Conservation (phyloP, 1,140 invertebrate species). For the Campoletis sonorensis region DNA sequence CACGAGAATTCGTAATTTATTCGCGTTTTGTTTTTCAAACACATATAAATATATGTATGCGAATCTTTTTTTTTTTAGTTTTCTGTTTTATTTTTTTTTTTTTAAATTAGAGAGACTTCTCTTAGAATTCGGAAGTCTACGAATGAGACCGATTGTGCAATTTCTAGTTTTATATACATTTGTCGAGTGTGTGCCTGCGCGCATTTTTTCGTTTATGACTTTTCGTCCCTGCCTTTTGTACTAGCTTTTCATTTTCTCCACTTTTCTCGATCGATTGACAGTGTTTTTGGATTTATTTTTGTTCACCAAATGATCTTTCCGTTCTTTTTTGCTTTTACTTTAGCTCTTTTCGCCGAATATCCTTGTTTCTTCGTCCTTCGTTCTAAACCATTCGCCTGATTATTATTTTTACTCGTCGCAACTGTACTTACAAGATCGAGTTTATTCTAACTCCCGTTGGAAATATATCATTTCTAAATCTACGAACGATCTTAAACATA, state of each 20-base stretch:
- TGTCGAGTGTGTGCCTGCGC: not conserved
- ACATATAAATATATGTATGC: not conserved
- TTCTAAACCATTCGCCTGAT: not conserved
- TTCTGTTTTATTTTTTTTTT: not conserved
- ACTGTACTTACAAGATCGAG: conserved; percentile 37
- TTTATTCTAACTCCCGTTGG: conserved; percentile 15
- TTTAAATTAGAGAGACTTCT: conserved; percentile 38
- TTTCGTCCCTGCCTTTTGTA: no score
- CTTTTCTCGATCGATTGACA: conserved; percentile 4
- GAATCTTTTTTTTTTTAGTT: conserved; percentile 13
- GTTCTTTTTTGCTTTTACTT: conserved; percentile 10
- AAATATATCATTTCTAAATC: not conserved
- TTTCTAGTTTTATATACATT: conserved; percentile 47
- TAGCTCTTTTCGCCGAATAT: conserved; percentile 11
- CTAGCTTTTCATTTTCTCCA: no score
- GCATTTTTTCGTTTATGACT: no score
- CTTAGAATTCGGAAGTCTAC: conserved; percentile 54
- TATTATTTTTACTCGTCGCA: conserved; percentile 8
- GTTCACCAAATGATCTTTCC: not conserved
- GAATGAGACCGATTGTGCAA: conserved; percentile 69
- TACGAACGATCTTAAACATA: not conserved
- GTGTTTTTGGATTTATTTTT: not conserved
- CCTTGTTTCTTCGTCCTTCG: not conserved
- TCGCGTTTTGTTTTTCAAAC: not conserved
- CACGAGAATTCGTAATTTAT: conserved; percentile 9